These are phyloP conservation scores for Tragelaphus imberbis DNA, from an alignment of 2,113 vertebrate species.

Conservation along the genomic window DNA sequence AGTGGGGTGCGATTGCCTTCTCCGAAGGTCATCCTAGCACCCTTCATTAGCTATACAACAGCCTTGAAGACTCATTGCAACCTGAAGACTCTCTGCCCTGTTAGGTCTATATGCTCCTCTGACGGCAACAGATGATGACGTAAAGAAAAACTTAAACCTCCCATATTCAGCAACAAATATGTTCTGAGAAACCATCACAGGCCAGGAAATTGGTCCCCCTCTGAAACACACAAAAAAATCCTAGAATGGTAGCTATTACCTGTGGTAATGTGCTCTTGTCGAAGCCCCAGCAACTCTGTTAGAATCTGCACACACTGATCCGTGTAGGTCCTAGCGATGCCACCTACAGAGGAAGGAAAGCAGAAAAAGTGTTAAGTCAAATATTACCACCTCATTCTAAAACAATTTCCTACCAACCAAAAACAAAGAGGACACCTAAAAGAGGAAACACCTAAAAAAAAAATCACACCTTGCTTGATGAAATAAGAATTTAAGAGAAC, in stretches of 20 bases:
- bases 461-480: background rate
- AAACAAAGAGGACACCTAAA: background rate
- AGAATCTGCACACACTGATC: constrained; percentile 92
- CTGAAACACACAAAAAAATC: background rate
- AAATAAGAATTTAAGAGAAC: background rate
- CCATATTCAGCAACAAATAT: background rate
- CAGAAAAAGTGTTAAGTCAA: background rate
- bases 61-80: background rate
- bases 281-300: constrained; percentile 89
- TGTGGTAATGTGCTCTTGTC: constrained; percentile 94
- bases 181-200: background rate
- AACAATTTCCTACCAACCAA: background rate
- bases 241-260: constrained; percentile 77
- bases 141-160: background rate
- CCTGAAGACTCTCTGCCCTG: background rate
- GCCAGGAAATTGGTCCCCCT: background rate
- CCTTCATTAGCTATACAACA: background rate
- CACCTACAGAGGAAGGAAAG: constrained; percentile 79
- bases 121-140: background rate
- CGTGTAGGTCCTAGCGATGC: constrained; percentile 92
- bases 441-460: background rate
- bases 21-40: background rate
- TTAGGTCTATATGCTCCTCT: background rate
- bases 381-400: background rate
- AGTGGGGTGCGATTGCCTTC: too few species aligned